Evolutionary conservation across 1,140 invertebrate species (phyloP), one percentile per base, ranked within the genome.

Genomic region (Apis cerana): DNA sequence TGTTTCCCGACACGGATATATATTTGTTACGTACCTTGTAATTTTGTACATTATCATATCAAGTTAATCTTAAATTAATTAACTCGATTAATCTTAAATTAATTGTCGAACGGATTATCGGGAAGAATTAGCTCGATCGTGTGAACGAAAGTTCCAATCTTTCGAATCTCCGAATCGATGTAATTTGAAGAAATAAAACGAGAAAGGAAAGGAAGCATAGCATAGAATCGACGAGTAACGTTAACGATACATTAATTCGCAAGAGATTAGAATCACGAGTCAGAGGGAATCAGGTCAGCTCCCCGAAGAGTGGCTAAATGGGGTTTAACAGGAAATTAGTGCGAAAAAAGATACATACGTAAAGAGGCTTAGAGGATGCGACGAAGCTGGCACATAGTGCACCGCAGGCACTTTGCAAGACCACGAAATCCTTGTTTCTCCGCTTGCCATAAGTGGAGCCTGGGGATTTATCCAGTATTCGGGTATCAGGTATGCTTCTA

Each of bases 341-440:
- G 54, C 3, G 52, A 61, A 56, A 86, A 88, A 84, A 59, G 54
- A 19, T 71, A 64, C n/a, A 81, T 84, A 69, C 58, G 64, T 82
- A 86, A 89, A 89, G 84, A 88, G 84, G 84, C 69, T 89, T 84
- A 88, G 74, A 52, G 75, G 33, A 43, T 43, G 54, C 75, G 88
- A 89, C 77, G 85, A 75, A 87, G 72, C 82, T 87, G 85, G 83
- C 83, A 71, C 64, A 61, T 70, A 68, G 71, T 27, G 43, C 56
- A 56, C 15, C 50, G 71, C 43, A 15, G 72, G 67, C 68, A 79
- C 75, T 83, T 75, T 65, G 65, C 75, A 64, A 82, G 21, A 80
- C 76, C 72, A 48, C 58, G 64, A 56, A 77, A 71, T 82, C 68
- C 83, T 71, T 82, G 68, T 80, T 85, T 83, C 62, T 62, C 54